Base-by-base conservation (phyloP, 1,140 invertebrate species). In the Cheumatopsyche charites region DNA sequence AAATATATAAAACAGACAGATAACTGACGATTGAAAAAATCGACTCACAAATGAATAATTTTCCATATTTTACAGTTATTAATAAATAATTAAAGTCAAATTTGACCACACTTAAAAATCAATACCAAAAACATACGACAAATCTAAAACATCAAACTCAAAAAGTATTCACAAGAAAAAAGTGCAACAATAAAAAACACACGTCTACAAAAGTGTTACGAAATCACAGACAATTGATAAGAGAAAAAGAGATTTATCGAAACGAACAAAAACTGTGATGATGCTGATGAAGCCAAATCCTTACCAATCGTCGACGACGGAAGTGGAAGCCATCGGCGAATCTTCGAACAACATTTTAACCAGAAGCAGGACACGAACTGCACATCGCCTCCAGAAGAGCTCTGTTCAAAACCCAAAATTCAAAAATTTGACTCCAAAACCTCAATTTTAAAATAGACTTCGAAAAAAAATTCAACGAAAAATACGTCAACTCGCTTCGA, bases 261-360 rank as follows among this genome's bases (percentile, higher is more conserved):
- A 12, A 42, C 12, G 12, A 42, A 42, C 15, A 47, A 7, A 6
- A 47, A 47, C 29, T 3, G 45, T 17, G 47, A 17, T 52, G 47
- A 52, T 52, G n/a, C n/a, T n/a, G 47, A 52, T 17, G 47, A 52
- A 52, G 47, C n/a, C 1, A 52, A 17, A 17, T 43, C 23, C 63
- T 66, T 66, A 66, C 63, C 63, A 66, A 4, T 66, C 63, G 43
- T 66, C 63, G 63, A 63, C 36, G 29, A 66, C n/a, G n/a, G 21
- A 43, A 1, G 42, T 23, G 11, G 63, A 66, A 9, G 63, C n/a
- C 63, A 66, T 66, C 9, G 41, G 11, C 13, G 36, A 19, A 11
- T 15, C 63, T 21, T 66, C 63, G 47, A 47, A 12, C 63, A 66
- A 66, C 63, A 66, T 66, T 17, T 47, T 66, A 26, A 42, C 15